These are phyloP conservation scores for Diorhabda sublineata DNA, from an alignment of 1,140 invertebrate species.

Conservation along the genomic window DNA sequence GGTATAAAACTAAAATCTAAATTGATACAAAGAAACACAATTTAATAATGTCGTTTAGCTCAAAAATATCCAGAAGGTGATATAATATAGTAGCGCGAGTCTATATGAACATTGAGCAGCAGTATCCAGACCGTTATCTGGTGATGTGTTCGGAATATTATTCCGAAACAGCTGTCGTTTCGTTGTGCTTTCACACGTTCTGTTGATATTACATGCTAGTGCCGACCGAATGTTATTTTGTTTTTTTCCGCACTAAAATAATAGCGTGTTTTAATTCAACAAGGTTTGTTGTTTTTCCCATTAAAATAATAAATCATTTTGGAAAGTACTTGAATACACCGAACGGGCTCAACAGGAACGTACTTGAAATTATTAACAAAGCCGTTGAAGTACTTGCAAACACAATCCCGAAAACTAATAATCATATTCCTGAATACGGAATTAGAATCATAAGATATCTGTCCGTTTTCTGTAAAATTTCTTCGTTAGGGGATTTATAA, in stretches of 20 bases:
- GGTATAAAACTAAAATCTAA: too few species aligned
- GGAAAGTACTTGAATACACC: neutral
- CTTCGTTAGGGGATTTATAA: too few species aligned
- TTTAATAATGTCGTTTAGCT: neutral
- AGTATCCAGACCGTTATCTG: slow-evolving; percentile 1
- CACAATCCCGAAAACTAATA: too few species aligned
- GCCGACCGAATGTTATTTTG: slow-evolving; percentile 7
- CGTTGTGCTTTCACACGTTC: slow-evolving; percentile 34
- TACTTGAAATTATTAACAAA: too few species aligned
- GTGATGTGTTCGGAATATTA: slow-evolving; percentile 8
- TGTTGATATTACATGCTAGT: slow-evolving; percentile 31
- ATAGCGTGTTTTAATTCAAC: neutral
- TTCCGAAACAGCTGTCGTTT: slow-evolving; percentile 19
- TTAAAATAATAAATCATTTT: slow-evolving; percentile 15
- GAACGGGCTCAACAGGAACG: too few species aligned
- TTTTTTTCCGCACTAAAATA: slow-evolving; percentile 11
- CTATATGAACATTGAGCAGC: neutral
- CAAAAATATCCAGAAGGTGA: neutral
- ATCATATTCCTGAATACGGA: too few species aligned
- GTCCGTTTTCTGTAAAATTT: too few species aligned
- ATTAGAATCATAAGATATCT: too few species aligned
- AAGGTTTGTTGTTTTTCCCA: slow-evolving; percentile 13
- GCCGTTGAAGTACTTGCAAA: too few species aligned
- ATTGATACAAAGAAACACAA: neutral
- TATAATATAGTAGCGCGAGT: neutral